Percentiles rank a stretch among this genome's conserved stretches.
Conservation (phyloP, 1,140 invertebrate species). For the Drosophila kepulauana region DNA sequence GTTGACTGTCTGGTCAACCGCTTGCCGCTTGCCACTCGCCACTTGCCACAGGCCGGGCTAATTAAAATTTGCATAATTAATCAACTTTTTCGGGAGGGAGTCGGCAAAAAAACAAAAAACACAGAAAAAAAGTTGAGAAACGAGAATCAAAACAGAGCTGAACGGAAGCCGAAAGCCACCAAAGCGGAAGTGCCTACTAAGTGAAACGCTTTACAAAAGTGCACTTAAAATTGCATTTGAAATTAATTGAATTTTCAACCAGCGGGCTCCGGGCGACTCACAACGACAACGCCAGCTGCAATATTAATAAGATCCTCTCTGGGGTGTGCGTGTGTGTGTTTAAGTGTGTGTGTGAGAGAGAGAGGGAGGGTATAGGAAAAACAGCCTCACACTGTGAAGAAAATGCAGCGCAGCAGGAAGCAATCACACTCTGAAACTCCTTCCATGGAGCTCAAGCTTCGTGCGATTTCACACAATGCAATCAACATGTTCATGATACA, state of each 20-base stretch:
- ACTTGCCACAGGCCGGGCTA: constrained; percentile 41
- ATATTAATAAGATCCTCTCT: constrained; percentile 51
- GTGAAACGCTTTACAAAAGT: constrained; percentile 62
- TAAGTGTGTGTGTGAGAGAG: neutral
- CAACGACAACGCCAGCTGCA: constrained; percentile 33
- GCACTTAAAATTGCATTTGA: constrained; percentile 78
- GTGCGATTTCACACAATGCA: constrained; percentile 24
- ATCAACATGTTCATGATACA: constrained; percentile 44
- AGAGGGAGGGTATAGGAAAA: neutral
- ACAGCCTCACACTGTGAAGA: constrained; percentile 16
- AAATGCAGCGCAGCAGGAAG: constrained; percentile 34
- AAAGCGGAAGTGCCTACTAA: constrained; percentile 70
- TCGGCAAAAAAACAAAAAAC: constrained; percentile 10
- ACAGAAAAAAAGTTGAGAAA: constrained; percentile 12
- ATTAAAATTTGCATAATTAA: constrained; percentile 78
- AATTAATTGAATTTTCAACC: constrained; percentile 73
- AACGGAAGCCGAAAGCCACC: constrained; percentile 32
- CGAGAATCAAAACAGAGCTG: constrained; percentile 7
- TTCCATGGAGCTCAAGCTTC: neutral
- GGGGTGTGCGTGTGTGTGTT: neutral
- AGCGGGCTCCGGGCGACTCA: constrained; percentile 9
- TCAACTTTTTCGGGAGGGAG: constrained; percentile 51
- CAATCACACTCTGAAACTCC: constrained; percentile 1
- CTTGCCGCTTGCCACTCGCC: constrained; percentile 8
- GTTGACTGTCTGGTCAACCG: constrained; percentile 25